Base-by-base conservation (phyloP, 2,113 vertebrate species). In the Gallinago jamesoni region DNA sequence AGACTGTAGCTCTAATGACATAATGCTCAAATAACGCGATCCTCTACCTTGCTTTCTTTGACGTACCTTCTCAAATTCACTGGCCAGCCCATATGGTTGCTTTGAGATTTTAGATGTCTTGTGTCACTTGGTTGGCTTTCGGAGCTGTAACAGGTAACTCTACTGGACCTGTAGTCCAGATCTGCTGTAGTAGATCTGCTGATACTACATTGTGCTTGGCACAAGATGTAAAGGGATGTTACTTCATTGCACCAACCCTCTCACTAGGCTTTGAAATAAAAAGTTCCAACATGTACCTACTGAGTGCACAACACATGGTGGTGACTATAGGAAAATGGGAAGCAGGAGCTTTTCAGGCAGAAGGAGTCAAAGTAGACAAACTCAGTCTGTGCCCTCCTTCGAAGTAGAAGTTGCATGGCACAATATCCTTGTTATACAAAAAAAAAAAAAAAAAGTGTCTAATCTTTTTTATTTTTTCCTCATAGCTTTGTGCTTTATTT, bases 181-280 rank as follows among this genome's bases (percentile, higher is more conserved):
- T 43, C 41, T 43, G 41, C 41, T 43, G 41, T 43, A 43, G 41
- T 43, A 43, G 39, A 48, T 93, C 84, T 96, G 82, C 90, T 96
- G 82, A 77, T 94, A 60, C 4, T 95, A 79, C 67, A 37, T 55
- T 94, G 93, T 94, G 82, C 88, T 95, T 97, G 93, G 93, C 93
- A 87, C 64, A 69, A 53, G 39, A 62, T 94, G 72, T 78, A 62
- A 97, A 90, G 80, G 43, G 59, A 85, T 94, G 70, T 93, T 96
- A 15, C 57, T 91, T 91, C 88, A 94, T 95, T 96, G 92, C 86
- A 83, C 93, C 85, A 96, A 73, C 53, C 31, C 62, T 97, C 93
- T 97, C 86, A 85, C 70, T 94, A 63, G 91, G 67, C 96, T 97
- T 97, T 90, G 84, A 96, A 97, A 96, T 94, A 94, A 93, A 92